Evolutionary conservation across 2,113 vertebrate genomes (phyloP), one percentile per base, ranked within the genome.

Genomic region (Otis tarda): DNA sequence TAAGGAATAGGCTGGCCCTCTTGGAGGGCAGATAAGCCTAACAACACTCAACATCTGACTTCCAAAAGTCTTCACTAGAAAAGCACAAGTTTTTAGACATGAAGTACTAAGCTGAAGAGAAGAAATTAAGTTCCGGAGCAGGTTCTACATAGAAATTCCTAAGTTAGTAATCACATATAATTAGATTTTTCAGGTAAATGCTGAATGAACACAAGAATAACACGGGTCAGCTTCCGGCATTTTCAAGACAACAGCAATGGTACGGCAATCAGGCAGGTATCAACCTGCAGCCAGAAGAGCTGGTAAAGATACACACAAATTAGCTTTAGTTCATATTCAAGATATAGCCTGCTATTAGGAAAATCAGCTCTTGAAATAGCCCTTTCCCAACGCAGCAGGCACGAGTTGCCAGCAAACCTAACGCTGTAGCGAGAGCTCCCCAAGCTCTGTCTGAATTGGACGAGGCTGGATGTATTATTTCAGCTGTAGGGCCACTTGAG

Each of bases 311-410:
- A 41, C 35, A 37, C 60, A 55, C 28, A 37, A 50, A 74, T 49
- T 45, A 83, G 52, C 76, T 10, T 41, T 0, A 0, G 67, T 27
- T 90, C 33, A 3, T 1, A 35, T 31, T 73, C 53, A 67, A 91
- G 87, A 85, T 18, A 43, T 22, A 79, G 77, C 89, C 94, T 94
- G 86, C 76, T 23, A 71, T 60, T 20, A 61, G 0, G 0, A 71
- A 57, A 75, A 82, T 43, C 77, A 76, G 89, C 10, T 83, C 88
- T 25, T 52, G 64, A 83, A 94, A 92, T 68, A 93, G 86, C 80
- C 83, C 83, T 64, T 77, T 89, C 69, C 89, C 31, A 80, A 35
- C 0, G 2, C 88, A 61, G 67, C 71, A 79, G 70, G 71, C 76
- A 91, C 1, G 3, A 95, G 63, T 21, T 78, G 85, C 76, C 69